A percentile compares a stretch with the other conserved stretches of the same genome.
phyloP scores from a whole-genome alignment of 2,888 invertebrate genomes.

The Matsumyia berberina region DNA sequence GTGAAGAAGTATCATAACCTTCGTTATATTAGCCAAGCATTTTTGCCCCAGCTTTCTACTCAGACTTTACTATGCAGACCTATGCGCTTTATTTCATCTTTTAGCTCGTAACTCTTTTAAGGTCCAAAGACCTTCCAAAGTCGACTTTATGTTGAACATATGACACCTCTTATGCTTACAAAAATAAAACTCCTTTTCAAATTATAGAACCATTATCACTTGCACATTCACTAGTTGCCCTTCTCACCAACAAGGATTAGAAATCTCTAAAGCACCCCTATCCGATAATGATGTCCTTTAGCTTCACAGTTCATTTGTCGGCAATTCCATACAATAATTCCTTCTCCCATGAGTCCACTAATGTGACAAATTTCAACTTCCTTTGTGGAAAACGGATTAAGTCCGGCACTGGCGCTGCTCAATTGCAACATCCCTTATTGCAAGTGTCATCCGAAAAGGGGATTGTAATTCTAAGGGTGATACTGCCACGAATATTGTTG shows the following conservation, averaged over 20 bases:
- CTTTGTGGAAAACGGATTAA: constrained; percentile 72
- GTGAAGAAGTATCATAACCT: too few relatives aligned
- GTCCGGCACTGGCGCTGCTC: constrained; percentile 22
- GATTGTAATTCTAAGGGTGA: constrained; percentile 44
- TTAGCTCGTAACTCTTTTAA: too few relatives aligned
- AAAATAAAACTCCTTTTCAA: constrained; percentile 34
- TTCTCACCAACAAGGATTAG: constrained; percentile 4
- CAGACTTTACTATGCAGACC: too few relatives aligned
- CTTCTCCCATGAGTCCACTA: constrained; percentile 64
- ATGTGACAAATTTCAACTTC: constrained; percentile 76
- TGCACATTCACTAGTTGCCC: constrained; percentile 24
- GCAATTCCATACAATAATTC: constrained; percentile 57
- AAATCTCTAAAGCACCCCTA: constrained; percentile 21
- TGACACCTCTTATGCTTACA: constrained; percentile 26
- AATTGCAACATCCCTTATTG: constrained; percentile 52
- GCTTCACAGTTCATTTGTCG: constrained; percentile 65
- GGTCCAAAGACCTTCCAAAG: neutral
- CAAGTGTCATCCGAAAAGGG: constrained; percentile 34
- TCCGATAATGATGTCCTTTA: constrained; percentile 50
- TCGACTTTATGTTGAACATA: constrained; percentile 44
- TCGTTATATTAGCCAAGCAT: too few relatives aligned
- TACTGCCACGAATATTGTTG: constrained; percentile 38
- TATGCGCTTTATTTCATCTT: too few relatives aligned
- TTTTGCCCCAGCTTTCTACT: too few relatives aligned
- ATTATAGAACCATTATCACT: constrained; percentile 21